Base-by-base conservation (phyloP, 1,140 invertebrate species). In the Zelostemma sp. region DNA sequence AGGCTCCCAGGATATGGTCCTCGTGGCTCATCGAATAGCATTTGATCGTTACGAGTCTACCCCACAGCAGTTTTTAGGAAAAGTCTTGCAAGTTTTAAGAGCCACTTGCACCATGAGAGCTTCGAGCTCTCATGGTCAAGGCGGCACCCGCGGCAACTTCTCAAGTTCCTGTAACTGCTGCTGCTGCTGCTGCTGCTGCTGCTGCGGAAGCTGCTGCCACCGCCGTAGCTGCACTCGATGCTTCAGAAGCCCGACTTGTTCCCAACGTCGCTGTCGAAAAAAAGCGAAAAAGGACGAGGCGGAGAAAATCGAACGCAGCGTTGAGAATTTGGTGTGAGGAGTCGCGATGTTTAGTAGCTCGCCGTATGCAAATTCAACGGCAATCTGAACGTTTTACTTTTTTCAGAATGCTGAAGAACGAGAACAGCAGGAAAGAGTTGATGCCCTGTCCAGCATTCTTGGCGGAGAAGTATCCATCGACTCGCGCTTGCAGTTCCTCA, bases 31-130 rank as follows among this genome's bases (percentile, higher is more conserved):
- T 86, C 98, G 99, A 88, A 99, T 99, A 75, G 97, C 93, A 0
- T 99, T 99, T 88, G 98, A 99, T 89, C 88, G 99, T 63, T 99
- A 99, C 79, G 98, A 99, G 85, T 98, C 96, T 62, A 97, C 97
- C 0, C 99, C 97, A 0, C 98, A 99, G 86, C 96, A 99, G 79
- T 99, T 99, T 80, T 86, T 99, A 12, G 92, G 91, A 18, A 89
- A 93, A 73, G 95, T 99, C 6, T 85, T 97, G 28, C 91, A 95
- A 81, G 93, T 93, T 28, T 81, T 98, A 0, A 88, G 91, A 77
- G 89, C 90, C 18, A 93, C 92, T n/a, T 94, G 94, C 31, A 94
- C 94, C 0, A 91, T 95, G n/a, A n/a, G n/a, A n/a, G 62, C 92
- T 93, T n/a, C 88, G 89, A 56, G 90, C 92, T 5, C 83, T 93